Evolutionary conservation across 2,888 invertebrate species (phyloP).

Genomic region (Sinotaia quadrata): DNA sequence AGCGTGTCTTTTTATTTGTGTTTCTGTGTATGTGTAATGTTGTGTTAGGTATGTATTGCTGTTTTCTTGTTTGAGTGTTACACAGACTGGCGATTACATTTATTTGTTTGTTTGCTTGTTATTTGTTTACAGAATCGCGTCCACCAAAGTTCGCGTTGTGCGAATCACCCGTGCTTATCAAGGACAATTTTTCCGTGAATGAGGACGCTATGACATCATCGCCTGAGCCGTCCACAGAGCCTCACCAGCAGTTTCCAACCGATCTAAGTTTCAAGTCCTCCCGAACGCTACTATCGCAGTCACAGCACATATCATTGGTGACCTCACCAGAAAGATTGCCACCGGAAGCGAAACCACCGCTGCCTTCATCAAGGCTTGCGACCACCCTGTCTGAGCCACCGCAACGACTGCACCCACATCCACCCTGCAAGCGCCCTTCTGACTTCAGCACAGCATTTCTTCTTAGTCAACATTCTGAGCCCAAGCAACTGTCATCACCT

Average conservation of each 20-base stretch:
- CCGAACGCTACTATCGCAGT: neutral
- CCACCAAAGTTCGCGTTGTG: too few species aligned
- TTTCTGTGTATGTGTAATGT: too few species aligned
- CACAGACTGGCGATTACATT: too few species aligned
- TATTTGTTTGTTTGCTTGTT: too few species aligned
- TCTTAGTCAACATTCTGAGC: slow-evolving; percentile 7
- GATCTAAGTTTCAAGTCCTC: too few species aligned
- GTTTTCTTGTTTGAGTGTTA: too few species aligned
- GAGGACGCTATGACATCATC: too few species aligned
- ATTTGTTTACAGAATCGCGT: too few species aligned
- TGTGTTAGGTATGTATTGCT: too few species aligned
- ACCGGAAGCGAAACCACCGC: neutral
- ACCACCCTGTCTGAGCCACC: neutral
- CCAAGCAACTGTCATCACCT: neutral
- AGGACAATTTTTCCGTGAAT: too few species aligned
- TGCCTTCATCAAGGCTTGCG: neutral
- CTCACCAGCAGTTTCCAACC: neutral
- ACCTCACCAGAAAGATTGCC: neutral
- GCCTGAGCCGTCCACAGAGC: slow-evolving; percentile 1
- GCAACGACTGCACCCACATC: neutral
- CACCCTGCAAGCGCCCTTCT: slow-evolving; percentile 13
- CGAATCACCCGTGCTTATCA: too few species aligned
- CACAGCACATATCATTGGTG: neutral
- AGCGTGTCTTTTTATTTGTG: too few species aligned
- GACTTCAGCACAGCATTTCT: slow-evolving; percentile 25